These are phyloP conservation scores for Bradysia coprophila DNA, from an alignment of 1,140 invertebrate species.

Conservation along the genomic window DNA sequence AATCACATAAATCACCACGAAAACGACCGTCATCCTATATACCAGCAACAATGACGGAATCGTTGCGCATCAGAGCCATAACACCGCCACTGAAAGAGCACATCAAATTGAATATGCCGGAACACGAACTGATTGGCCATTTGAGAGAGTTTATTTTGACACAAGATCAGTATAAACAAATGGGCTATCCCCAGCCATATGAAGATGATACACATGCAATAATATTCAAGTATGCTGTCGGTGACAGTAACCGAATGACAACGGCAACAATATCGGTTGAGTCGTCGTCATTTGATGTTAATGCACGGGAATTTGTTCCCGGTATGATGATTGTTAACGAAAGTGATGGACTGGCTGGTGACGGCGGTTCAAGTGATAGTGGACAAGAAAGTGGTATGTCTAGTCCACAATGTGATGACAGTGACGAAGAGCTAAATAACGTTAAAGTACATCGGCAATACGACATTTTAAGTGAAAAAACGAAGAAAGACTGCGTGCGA, in stretches of 20 bases:
- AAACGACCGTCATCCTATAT: not conserved
- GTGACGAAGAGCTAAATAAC: too few relatives aligned
- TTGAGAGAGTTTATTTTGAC: conserved; percentile 40
- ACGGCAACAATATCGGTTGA: not conserved
- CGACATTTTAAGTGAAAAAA: conserved; percentile 7
- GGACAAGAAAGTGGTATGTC: conserved; percentile 14
- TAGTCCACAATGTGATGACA: conserved; percentile 29
- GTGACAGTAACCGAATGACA: conserved; percentile 10
- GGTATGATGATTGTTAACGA: conserved; percentile 19
- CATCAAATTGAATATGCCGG: conserved; percentile 20
- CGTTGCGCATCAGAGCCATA: conserved; percentile 1
- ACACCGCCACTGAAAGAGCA: conserved; percentile 17
- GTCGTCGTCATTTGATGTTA: conserved; percentile 33
- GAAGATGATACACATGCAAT: conserved; percentile 38
- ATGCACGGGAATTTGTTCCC: conserved; percentile 44
- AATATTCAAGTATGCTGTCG: conserved; percentile 35
- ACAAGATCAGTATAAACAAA: conserved; percentile 37
- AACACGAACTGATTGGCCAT: conserved; percentile 22
- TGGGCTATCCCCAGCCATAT: conserved; percentile 49
- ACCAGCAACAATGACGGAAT: not conserved
- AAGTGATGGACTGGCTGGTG: not conserved
- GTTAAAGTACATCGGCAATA: too few relatives aligned
- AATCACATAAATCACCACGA: not conserved
- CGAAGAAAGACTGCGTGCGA: conserved; percentile 44
- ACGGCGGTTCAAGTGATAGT: conserved; percentile 11